phyloP scores from a whole-genome alignment of 2,797 vertebrate genomes.

The Phataginus tetradactyla region DNA sequence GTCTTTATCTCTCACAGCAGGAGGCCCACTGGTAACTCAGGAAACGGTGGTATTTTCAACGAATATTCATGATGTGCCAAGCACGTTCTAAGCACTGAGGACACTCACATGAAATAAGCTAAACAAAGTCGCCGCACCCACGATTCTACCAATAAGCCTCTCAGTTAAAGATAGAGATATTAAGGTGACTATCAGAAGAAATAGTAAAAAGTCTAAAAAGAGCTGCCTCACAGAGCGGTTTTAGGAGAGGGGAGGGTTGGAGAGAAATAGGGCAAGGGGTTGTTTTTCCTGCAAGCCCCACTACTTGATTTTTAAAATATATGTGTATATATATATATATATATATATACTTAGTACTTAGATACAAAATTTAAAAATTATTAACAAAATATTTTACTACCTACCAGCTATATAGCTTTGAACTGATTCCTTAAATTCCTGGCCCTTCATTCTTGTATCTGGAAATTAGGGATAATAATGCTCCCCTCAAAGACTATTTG shows the following conservation, averaged over 20 bases:
- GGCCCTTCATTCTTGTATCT: not conserved
- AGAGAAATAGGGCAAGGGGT: not conserved
- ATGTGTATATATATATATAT: not conserved
- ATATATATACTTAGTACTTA: not conserved
- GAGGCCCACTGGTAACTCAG: not conserved
- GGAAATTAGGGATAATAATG: not conserved
- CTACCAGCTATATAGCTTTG: not conserved
- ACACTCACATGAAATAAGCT: not conserved
- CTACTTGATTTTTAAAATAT: not conserved
- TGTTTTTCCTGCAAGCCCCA: not conserved
- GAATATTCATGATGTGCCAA: not conserved
- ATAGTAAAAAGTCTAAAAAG: conserved; percentile 12
- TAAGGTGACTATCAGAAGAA: not conserved
- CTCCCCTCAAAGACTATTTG: not conserved
- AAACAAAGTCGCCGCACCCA: not conserved
- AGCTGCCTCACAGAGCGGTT: not conserved
- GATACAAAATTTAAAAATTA: not conserved
- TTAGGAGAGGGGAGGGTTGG: not conserved
- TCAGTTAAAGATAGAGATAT: not conserved
- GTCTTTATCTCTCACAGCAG: not conserved
- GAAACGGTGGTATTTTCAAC: conserved; percentile 11
- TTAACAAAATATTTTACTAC: not conserved
- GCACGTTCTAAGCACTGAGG: not conserved
- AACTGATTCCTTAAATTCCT: conserved; percentile 9
- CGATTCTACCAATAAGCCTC: not conserved